Base-by-base conservation (phyloP, 2,888 invertebrate genomes). In the Zygothrica quintamaculata region DNA sequence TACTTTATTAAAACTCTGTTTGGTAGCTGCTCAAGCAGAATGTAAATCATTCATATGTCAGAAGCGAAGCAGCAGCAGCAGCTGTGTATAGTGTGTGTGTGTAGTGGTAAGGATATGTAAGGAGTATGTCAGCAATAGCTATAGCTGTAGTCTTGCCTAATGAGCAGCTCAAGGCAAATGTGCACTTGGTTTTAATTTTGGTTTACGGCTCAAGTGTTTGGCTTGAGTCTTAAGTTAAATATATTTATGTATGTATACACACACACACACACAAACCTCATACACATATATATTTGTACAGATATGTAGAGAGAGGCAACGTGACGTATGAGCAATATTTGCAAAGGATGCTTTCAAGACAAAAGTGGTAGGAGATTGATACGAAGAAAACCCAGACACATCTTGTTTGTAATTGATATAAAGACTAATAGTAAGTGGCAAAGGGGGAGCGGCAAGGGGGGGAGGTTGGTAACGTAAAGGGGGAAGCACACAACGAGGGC, bases 1-100 rank as follows among this genome's bases (percentile, higher is more conserved):
- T 82, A 84, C 84, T 82, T 82, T 84, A 82, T 82, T 86, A 82
- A 80, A 77, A 84, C 81, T 73, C 75, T 79, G 85, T 74, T 76
- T 62, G 57, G 42, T 34, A 34, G 46, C 53, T 46, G 13, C 37
- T 34, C 1, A 15, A 61, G 61, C 53, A 50, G 44, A 62, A 66
- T 75, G 67, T 65, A 61, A 74, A 71, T 67, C 72, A 76, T 60
- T 55, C 76, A 75, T 34, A 16, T 48, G 55, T 50, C 53, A 39
- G 37, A 47, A 26, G 15, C 37, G 37, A 15, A 52, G 26, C 53
- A 47, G 3, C 16, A 9, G 1, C 62, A 34, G 11, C 39, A 48
- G 36, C 8, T 26, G 42, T 26, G 16, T 29, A 40, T 47, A 12
- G 12, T 18, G 5, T 26, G 8, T n/a, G 9, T 46, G 11, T 44